Evolutionary conservation across 2,113 vertebrate genomes (phyloP).

Genomic region (Tympanuchus pallidicinctus): DNA sequence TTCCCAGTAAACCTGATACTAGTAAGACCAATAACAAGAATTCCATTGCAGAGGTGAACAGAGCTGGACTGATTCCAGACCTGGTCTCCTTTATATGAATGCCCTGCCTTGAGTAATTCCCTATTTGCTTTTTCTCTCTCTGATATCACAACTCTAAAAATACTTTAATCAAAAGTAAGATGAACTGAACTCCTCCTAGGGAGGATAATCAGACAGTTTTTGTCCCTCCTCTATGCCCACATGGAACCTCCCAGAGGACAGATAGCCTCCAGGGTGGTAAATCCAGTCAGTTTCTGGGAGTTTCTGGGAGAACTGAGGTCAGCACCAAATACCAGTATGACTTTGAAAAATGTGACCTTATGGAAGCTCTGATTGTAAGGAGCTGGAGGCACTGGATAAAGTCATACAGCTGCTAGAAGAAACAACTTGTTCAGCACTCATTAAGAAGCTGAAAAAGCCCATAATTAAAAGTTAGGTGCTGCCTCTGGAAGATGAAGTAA

Average conservation of each 20-base stretch:
- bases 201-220: not conserved
- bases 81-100: not conserved
- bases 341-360: not conserved
- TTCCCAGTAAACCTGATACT: not conserved
- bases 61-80: not conserved
- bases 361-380: not conserved
- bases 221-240: not conserved
- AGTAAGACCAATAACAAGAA: not conserved
- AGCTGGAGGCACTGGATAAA: not conserved
- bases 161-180: not conserved
- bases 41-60: not conserved
- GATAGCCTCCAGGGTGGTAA: not conserved
- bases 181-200: not conserved
- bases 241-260: not conserved
- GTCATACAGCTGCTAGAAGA: not conserved
- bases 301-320: not conserved
- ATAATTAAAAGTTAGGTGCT: not conserved
- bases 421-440: not conserved
- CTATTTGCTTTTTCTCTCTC: not conserved
- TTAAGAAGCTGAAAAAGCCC: not conserved
- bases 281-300: not conserved
- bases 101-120: not conserved
- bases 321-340: not conserved
- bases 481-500: not conserved
- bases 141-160: not conserved